phyloP scores from a whole-genome alignment of 2,888 invertebrate species.

The Eledone cirrhosa region DNA sequence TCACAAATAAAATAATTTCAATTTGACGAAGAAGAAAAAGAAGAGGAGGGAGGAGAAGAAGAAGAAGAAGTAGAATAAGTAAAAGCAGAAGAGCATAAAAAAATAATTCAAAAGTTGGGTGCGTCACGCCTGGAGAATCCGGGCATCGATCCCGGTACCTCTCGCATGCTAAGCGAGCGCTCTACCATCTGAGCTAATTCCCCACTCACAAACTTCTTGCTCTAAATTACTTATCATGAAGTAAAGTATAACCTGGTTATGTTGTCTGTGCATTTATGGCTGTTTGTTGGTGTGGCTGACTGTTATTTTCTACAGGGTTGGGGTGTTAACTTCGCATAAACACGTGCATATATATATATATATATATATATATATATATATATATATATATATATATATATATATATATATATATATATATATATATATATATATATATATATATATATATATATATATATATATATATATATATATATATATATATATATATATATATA shows the following conservation, averaged over 20 bases:
- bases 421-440: background rate
- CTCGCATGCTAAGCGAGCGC: background rate
- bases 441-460: background rate
- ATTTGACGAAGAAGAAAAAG: background rate
- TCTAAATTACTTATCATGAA: no score
- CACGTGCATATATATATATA: background rate
- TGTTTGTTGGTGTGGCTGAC: no score
- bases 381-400: background rate
- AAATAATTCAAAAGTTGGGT: no score
- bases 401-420: background rate
- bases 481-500: background rate
- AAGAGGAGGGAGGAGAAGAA: background rate
- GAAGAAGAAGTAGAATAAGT: background rate
- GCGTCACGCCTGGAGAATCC: conserved; percentile 3
- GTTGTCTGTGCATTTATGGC: no score
- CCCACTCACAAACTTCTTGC: no score
- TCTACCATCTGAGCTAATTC: background rate
- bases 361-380: background rate
- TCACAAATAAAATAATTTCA: no score
- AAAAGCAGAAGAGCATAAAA: no score
- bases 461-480: background rate
- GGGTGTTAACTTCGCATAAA: no score
- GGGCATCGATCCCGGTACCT: background rate
- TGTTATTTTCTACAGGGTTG: no score
- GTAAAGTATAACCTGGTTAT: no score